Evolutionary conservation across 2,113 vertebrate species (phyloP), one percentile per base, ranked within the genome.

Genomic region (Microcebus griseorufus): DNA sequence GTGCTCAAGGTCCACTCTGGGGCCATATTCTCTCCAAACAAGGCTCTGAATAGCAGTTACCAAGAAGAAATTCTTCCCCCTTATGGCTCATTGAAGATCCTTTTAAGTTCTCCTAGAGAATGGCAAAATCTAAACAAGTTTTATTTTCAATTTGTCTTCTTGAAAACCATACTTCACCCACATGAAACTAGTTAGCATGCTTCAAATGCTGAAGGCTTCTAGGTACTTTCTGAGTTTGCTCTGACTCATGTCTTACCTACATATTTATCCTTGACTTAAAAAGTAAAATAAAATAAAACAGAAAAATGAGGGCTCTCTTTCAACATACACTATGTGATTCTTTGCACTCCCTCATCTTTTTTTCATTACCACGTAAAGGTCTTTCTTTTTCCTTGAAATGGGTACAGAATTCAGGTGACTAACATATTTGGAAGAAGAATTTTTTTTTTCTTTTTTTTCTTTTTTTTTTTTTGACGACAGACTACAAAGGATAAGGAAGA

Each of bases 161-260:
- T 97, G 97, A 96, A 98, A 98, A 96, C 97, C 98, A 91, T 73
- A 72, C 95, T 96, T 97, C 96, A 88, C 94, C 97, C 97, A 97
- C 97, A 97, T 98, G 98, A 99, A 97, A 97, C 95, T 18, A 94
- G 64, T 34, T 34, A 23, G 69, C 87, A 45, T 58, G 79, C 37
- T 87, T 93, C 92, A 97, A 94, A 92, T 82, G 73, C 94, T 91
- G 95, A 97, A 97, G 98, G 97, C 96, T 97, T 97, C 98, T 97
- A 98, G 98, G 98, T 98, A 96, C 98, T 98, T 98, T 98, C 98
- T 98, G 95, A 96, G 90, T 90, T 75, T 93, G 79, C 75, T 98
- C 95, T 98, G 97, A 98, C 98, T 98, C 97, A 98, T 42, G 92
- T 73, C 92, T 92, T 93, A 92, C 79, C 48, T 86, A 91, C 91